Evolutionary conservation across 2,113 vertebrate species (phyloP).

Genomic region (Orientallactaga bullata): DNA sequence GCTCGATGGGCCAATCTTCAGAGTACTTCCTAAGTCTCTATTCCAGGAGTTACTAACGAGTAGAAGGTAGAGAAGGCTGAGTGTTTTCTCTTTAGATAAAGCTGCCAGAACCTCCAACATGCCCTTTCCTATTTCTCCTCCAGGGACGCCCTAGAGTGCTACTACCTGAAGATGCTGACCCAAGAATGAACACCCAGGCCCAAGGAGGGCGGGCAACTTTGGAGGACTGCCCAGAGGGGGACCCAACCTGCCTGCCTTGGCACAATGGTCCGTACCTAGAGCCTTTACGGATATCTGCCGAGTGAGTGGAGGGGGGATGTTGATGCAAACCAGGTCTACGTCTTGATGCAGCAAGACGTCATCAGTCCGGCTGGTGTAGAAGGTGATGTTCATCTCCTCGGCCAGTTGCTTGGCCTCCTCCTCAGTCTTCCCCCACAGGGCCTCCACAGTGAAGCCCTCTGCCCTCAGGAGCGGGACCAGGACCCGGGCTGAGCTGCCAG

Average conservation of each 20-base stretch:
- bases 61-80: background rate
- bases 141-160: background rate
- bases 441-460: constrained; percentile 96
- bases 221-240: background rate
- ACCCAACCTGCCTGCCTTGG: background rate
- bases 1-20: background rate
- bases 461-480: constrained; percentile 95
- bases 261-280: constrained; percentile 89
- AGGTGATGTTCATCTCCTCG: constrained; percentile 93
- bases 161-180: background rate
- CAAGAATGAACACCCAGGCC: background rate
- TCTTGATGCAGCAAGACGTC: constrained; percentile 97
- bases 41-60: constrained; percentile 12
- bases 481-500: constrained; percentile 94
- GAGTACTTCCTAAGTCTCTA: background rate
- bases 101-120: background rate
- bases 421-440: constrained; percentile 96
- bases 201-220: background rate
- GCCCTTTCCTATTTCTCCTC: background rate
- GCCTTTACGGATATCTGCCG: constrained; percentile 98
- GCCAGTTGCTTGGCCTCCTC: constrained; percentile 95
- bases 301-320: constrained; percentile 96
- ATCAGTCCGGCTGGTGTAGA: constrained; percentile 96
- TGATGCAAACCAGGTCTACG: constrained; percentile 98
- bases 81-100: background rate